phyloP scores from a whole-genome alignment of 2,888 invertebrate genomes.

The Agrochola litura region DNA sequence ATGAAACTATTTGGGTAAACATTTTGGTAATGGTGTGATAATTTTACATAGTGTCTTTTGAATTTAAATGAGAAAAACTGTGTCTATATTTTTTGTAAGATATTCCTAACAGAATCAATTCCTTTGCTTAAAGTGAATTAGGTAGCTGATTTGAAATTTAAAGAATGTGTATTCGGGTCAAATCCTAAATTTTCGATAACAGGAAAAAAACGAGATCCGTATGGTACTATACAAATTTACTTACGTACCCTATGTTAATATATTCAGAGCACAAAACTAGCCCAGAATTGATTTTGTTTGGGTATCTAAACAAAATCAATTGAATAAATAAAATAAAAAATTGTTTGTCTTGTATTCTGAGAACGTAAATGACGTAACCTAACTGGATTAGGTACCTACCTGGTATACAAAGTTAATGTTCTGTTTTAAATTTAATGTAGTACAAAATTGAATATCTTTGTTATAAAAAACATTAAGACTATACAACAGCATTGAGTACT shows the following conservation, averaged over 20 bases:
- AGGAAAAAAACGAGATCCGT: conserved; percentile 23
- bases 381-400: background rate
- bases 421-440: background rate
- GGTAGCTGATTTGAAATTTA: conserved; percentile 41
- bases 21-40: background rate
- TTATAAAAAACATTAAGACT: background rate
- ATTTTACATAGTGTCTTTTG: conserved; percentile 1
- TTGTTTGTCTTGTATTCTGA: background rate
- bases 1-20: too few relatives aligned
- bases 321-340: background rate
- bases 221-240: background rate
- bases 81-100: conserved; percentile 17
- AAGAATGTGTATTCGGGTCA: conserved; percentile 40
- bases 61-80: conserved; percentile 14
- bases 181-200: background rate
- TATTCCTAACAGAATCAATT: conserved; percentile 36
- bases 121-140: conserved; percentile 11
- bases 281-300: conserved; percentile 17
- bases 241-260: background rate
- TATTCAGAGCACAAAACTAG: background rate
- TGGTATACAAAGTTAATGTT: too few relatives aligned
- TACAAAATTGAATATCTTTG: background rate
- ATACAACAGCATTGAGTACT: background rate
- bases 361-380: background rate
- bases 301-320: background rate